Base-by-base conservation (phyloP, 1,140 invertebrate genomes). In the Helicoverpa armigera region DNA sequence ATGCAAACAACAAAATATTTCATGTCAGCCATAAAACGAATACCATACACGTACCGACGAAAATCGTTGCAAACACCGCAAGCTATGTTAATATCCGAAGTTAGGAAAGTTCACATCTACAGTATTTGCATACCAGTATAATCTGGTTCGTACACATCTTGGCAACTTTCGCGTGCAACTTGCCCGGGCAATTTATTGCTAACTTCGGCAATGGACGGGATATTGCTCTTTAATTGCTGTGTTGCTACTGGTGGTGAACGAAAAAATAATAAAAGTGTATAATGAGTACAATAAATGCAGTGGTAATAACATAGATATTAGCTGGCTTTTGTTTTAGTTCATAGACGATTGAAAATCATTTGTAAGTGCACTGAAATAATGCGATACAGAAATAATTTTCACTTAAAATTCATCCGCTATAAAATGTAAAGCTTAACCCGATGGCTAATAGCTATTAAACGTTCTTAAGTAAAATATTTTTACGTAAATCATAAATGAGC, bases 101-200 rank as follows among this genome's bases (percentile, higher is more conserved):
- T 75, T 75, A 61, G 29, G 58, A 73, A 70, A 75, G 54, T 75
- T 60, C 56, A 48, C 73, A 61, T 61, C 53, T 51, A 53, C 69
- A 60, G 35, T 9, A 75, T 75, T 75, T 75, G 73, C 73, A 75
- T 75, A 50, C 35, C 35, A 48, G 43, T 61, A 61, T 75, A 75
- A 75, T 75, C 73, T 75, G 53, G 51, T 31, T 56, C 73, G 73
- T 58, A 63, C 61, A 75, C 56, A n/a, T 75, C 73, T 60, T 61
- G 73, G n/a, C 73, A 75, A 75, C 35, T 75, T 75, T 61, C 18
- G 31, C 58, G 56, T 61, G 51, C 53, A 48, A 16, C 16, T 43
- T 14, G 23, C 43, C 56, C 16, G n/a, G 4, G 73, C 56, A 61
- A 50, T 75, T 75, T 75, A 75, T 75, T 75, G 73, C 73, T 9